phyloP scores from a whole-genome alignment of 2,888 invertebrate species.

The Andrena minutula region DNA sequence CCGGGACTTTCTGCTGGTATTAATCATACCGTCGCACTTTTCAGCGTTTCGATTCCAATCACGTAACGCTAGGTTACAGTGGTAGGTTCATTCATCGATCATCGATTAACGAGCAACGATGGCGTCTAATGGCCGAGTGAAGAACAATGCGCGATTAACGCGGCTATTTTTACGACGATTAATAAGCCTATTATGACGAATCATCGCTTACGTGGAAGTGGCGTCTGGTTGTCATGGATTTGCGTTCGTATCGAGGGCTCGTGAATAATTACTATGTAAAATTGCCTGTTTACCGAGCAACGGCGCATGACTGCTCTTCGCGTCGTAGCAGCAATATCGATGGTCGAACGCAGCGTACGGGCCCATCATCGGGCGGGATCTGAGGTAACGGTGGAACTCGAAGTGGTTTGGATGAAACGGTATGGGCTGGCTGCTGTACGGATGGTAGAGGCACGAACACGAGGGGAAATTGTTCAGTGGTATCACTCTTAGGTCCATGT shows the following conservation, averaged over 20 bases:
- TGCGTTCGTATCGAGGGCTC: background rate
- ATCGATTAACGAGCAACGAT: background rate
- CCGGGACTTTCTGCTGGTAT: background rate
- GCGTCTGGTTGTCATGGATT: background rate
- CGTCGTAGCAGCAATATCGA: conserved; percentile 44
- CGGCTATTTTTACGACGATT: conserved; percentile 12
- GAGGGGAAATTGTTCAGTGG: conserved; percentile 33
- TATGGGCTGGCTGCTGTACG: conserved; percentile 52
- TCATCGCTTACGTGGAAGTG: conserved; percentile 2
- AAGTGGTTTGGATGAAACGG: conserved; percentile 59
- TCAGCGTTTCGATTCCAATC: conserved; percentile 7
- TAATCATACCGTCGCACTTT: background rate
- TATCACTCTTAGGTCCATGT: conserved; percentile 61
- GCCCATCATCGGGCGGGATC: conserved; percentile 56
- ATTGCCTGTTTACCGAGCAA: conserved; percentile 59
- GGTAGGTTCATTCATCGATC: conserved; percentile 25
- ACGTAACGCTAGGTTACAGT: background rate
- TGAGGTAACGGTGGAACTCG: conserved; percentile 52
- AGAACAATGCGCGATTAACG: conserved; percentile 9
- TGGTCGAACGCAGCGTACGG: conserved; percentile 51
- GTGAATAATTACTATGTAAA: conserved; percentile 3
- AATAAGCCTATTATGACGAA: background rate
- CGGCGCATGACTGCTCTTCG: conserved; percentile 47
- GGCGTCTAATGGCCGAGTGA: background rate
- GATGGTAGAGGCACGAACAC: conserved; percentile 46